Conservation (phyloP, 2,797 vertebrate genomes). For the Propithecus perrieri region DNA sequence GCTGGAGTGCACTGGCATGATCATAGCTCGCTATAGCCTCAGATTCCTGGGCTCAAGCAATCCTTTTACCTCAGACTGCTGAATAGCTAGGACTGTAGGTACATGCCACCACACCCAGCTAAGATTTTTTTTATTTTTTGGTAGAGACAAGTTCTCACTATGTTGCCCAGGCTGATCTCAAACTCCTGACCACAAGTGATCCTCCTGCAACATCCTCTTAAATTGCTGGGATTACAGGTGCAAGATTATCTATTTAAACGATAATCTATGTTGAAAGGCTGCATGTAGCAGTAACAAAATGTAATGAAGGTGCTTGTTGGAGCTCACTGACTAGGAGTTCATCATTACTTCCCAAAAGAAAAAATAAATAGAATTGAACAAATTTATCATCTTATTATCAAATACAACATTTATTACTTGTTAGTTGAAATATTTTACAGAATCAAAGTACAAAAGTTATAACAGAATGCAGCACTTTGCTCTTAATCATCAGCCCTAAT, state of each 20-base stretch:
- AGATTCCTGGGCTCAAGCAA: no score
- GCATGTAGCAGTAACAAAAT: neutral
- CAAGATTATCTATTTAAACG: neutral
- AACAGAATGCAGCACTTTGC: neutral
- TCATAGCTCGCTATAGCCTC: no score
- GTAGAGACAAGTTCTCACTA: neutral
- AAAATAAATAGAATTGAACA: slow-evolving; percentile 25
- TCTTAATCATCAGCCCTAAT: slow-evolving; percentile 8
- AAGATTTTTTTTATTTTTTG: neutral
- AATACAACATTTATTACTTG: slow-evolving; percentile 15
- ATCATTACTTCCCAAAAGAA: neutral
- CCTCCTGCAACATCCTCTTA: neutral
- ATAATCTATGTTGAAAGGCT: neutral
- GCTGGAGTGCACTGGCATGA: no score
- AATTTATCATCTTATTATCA: neutral
- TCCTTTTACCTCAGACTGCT: no score
- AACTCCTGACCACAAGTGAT: neutral
- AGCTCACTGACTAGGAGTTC: neutral
- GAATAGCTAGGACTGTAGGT: no score
- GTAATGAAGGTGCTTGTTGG: neutral
- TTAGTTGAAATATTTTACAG: neutral
- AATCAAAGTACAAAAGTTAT: slow-evolving; percentile 25
- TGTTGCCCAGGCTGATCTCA: neutral
- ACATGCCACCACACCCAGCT: no score
- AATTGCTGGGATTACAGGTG: neutral